Percentiles rank a stretch among this genome's conserved stretches.
Evolutionary conservation across 1,140 invertebrate genomes (phyloP).

Genomic region (Globodera rostochiensis): DNA sequence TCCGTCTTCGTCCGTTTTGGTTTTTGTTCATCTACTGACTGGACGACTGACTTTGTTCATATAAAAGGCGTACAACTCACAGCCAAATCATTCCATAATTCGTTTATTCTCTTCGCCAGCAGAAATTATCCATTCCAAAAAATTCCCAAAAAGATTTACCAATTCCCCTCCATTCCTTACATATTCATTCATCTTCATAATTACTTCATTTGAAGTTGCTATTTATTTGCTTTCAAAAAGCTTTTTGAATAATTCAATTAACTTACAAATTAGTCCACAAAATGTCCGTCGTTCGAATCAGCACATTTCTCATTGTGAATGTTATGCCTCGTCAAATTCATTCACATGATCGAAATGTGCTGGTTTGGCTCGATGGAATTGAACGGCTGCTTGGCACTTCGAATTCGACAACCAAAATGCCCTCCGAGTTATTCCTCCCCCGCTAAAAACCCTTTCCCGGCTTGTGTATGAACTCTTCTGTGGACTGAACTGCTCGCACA

Average conservation of each 20-base stretch:
- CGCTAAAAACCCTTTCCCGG: too few species aligned
- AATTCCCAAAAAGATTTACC: slow-evolving; percentile 5
- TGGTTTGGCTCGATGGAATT: background rate
- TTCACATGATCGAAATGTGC: background rate
- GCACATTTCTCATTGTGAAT: background rate
- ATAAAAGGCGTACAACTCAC: background rate
- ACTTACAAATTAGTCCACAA: too few species aligned
- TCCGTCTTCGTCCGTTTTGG: too few species aligned
- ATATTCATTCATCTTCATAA: background rate
- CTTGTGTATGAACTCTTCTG: too few species aligned
- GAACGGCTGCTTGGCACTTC: too few species aligned
- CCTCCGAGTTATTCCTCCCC: too few species aligned
- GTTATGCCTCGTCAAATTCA: background rate
- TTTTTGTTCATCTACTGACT: too few species aligned
- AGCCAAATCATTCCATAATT: background rate
- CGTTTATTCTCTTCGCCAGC: background rate
- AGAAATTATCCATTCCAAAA: background rate
- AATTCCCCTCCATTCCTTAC: background rate
- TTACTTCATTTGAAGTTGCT: background rate
- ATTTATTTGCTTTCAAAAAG: background rate
- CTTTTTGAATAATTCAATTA: too few species aligned
- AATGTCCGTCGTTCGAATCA: background rate
- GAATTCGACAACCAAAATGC: too few species aligned
- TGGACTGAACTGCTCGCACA: too few species aligned
- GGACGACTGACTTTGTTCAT: too few species aligned